Percentiles rank a stretch among this genome's conserved stretches.
phyloP scores from a whole-genome alignment of 2,113 vertebrate genomes.

The Anolis sagrei region DNA sequence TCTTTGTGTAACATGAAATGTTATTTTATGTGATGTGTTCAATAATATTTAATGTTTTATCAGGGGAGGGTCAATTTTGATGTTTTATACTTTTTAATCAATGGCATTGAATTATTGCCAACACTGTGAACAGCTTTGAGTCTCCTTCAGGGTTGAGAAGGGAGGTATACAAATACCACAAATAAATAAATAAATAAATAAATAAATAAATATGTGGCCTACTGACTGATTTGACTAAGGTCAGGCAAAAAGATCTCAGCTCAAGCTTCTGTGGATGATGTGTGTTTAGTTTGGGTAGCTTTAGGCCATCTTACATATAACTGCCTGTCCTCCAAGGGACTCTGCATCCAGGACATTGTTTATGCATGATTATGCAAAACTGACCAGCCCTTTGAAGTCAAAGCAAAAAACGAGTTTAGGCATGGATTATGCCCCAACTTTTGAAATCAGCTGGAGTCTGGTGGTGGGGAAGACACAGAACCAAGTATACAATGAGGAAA shows the following conservation, averaged over 20 bases:
- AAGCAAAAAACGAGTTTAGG: background rate
- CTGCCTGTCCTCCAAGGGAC: background rate
- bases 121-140: too few species aligned
- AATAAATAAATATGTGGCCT: too few species aligned
- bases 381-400: background rate
- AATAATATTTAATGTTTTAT: too few species aligned
- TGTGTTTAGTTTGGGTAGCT: background rate
- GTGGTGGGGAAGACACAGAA: background rate
- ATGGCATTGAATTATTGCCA: too few species aligned
- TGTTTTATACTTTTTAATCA: too few species aligned
- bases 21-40: too few species aligned
- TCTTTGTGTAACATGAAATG: too few species aligned
- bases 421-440: background rate
- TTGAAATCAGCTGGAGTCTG: background rate
- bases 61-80: too few species aligned
- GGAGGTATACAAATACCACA: too few species aligned
- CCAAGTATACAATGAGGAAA: background rate
- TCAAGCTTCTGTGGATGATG: background rate
- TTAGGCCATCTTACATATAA: background rate
- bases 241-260: background rate
- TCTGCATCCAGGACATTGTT: background rate
- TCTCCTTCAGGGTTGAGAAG: too few species aligned
- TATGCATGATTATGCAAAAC: background rate
- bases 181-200: background rate
- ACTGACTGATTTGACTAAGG: background rate